Percentiles rank a stretch among this genome's conserved stretches.
phyloP scores from a whole-genome alignment of 2,113 vertebrate genomes.

The Cheirogaleus medius region DNA sequence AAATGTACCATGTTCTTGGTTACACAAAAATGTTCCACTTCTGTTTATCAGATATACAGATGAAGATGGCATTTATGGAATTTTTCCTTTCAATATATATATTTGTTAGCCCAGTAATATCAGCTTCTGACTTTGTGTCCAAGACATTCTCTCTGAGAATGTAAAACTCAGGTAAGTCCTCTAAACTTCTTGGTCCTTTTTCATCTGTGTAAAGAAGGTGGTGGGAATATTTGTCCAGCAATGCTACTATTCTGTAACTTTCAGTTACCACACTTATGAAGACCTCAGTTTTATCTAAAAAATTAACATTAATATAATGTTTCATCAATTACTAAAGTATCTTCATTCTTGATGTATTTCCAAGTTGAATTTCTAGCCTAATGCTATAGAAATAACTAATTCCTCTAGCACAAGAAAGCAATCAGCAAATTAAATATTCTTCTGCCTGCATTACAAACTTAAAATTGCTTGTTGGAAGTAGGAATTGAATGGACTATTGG shows the following conservation, averaged over 20 bases:
- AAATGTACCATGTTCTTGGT: neutral
- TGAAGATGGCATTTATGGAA: neutral
- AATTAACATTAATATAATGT: neutral
- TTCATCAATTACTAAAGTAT: neutral
- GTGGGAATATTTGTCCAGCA: neutral
- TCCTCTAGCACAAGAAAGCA: neutral
- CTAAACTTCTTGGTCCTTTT: neutral
- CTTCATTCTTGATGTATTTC: neutral
- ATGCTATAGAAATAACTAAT: neutral
- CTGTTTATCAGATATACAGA: neutral
- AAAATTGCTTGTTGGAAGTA: neutral
- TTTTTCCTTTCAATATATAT: neutral
- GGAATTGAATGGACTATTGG: neutral
- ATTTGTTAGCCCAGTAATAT: neutral
- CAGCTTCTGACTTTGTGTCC: neutral
- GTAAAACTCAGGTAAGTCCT: neutral
- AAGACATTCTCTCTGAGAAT: neutral
- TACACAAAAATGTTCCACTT: neutral
- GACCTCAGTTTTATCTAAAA: neutral
- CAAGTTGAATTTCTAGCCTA: conserved; percentile 12
- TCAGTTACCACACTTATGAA: neutral
- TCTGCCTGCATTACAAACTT: neutral
- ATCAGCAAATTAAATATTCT: neutral
- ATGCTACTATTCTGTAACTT: neutral
- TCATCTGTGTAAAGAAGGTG: neutral